Conservation (phyloP, 2,113 vertebrate genomes). For the Chroicocephalus ridibundus region DNA sequence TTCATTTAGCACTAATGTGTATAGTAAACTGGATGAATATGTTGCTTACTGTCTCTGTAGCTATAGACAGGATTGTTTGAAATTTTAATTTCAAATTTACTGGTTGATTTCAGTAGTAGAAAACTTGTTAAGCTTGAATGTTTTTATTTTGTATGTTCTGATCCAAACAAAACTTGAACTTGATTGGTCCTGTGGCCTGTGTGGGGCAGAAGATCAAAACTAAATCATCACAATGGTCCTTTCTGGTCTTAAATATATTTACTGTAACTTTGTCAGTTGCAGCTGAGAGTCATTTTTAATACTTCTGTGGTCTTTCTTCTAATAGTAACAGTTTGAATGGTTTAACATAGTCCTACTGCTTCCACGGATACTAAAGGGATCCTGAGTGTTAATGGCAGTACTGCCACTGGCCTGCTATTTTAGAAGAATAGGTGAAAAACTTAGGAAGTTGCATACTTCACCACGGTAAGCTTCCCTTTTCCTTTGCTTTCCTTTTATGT, state of each 20-base stretch:
- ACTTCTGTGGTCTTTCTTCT: conserved; percentile 68
- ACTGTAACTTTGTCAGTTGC: conserved; percentile 57
- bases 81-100: neutral
- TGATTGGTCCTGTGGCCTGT: conserved; percentile 49
- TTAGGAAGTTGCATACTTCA: conserved; percentile 65
- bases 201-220: conserved; percentile 56
- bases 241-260: conserved; percentile 46
- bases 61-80: neutral
- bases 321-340: conserved; percentile 69
- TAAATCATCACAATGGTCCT: conserved; percentile 71
- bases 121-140: neutral
- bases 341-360: conserved; percentile 68
- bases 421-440: conserved; percentile 71
- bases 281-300: conserved; percentile 60
- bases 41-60: neutral
- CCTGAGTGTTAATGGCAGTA: conserved; percentile 67
- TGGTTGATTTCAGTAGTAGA: neutral
- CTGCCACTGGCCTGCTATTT: conserved; percentile 69
- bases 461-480: conserved; percentile 62
- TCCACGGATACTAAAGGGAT: conserved; percentile 67
- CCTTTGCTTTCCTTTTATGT: conserved; percentile 41
- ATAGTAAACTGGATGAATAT: neutral
- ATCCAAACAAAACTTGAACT: neutral
- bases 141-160: neutral
- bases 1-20: neutral